Evolutionary conservation across 2,888 invertebrate genomes (phyloP).

Genomic region (Heliconius hortense): DNA sequence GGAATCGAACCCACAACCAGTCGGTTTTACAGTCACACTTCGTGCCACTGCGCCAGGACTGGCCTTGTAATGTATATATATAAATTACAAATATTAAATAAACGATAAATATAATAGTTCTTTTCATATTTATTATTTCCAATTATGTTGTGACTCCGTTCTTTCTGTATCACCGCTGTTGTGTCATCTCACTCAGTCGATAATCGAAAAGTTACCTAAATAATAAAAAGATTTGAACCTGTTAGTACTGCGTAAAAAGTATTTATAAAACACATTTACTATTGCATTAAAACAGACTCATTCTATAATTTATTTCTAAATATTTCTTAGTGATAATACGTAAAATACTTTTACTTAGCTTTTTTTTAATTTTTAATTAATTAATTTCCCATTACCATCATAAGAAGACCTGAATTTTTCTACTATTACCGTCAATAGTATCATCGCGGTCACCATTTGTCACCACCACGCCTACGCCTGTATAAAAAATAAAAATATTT

Average conservation of each 20-base stretch:
- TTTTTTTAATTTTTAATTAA: not conserved
- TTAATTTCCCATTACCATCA: slow-evolving; percentile 10
- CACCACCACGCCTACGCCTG: slow-evolving; percentile 37
- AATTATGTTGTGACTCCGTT: too few relatives aligned
- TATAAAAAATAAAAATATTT: slow-evolving; percentile 15
- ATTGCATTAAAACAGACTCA: not conserved
- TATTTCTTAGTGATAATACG: not conserved
- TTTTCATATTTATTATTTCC: too few relatives aligned
- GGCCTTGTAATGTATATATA: too few relatives aligned
- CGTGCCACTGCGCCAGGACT: too few relatives aligned
- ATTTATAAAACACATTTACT: not conserved
- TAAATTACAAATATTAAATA: too few relatives aligned
- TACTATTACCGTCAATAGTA: slow-evolving; percentile 41
- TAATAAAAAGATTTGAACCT: not conserved
- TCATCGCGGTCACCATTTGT: slow-evolving; percentile 38
- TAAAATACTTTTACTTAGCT: not conserved
- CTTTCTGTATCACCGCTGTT: too few relatives aligned
- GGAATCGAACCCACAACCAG: too few relatives aligned
- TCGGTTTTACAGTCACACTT: too few relatives aligned
- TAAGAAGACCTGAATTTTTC: slow-evolving; percentile 26
- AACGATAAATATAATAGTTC: too few relatives aligned
- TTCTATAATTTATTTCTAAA: too few relatives aligned
- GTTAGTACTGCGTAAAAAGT: not conserved
- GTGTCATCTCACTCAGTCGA: too few relatives aligned
- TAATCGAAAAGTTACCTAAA: too few relatives aligned